Evolutionary conservation across 2,113 vertebrate genomes (phyloP).

Genomic region (Plotosus lineatus): DNA sequence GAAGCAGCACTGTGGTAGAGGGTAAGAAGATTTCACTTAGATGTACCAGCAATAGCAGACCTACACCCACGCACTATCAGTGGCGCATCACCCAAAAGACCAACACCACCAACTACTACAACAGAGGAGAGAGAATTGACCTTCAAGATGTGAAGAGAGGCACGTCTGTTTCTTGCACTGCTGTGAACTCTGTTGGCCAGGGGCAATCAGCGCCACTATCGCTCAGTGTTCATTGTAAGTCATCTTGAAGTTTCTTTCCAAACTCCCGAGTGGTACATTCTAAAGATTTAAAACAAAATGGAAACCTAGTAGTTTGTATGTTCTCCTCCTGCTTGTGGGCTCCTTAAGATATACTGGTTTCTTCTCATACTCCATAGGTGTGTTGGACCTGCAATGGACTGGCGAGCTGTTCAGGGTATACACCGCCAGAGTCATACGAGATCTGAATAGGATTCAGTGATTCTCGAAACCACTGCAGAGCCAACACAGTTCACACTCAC

Average conservation of each 20-base stretch:
- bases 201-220: slow-evolving; percentile 40
- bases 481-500: too few relatives aligned
- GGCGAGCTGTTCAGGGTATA: too few relatives aligned
- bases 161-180: slow-evolving; percentile 52
- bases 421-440: too few relatives aligned
- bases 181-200: slow-evolving; percentile 39
- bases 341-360: too few relatives aligned
- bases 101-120: neutral
- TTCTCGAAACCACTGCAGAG: too few relatives aligned
- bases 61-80: slow-evolving; percentile 34
- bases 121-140: neutral
- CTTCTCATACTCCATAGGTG: too few relatives aligned
- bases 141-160: slow-evolving; percentile 37
- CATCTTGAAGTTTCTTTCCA: neutral
- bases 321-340: too few relatives aligned
- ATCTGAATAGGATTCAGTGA: too few relatives aligned
- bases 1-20: slow-evolving; percentile 9
- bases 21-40: slow-evolving; percentile 22
- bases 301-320: neutral
- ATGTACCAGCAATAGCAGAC: slow-evolving; percentile 50
- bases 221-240: slow-evolving; percentile 56
- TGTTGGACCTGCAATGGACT: too few relatives aligned
- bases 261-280: neutral
- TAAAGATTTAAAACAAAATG: neutral
- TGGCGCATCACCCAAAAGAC: slow-evolving; percentile 48